A percentile compares a stretch with the other conserved stretches of the same genome.
These are phyloP conservation scores for Sialis lutaria DNA, from an alignment of 2,888 invertebrate species.

Conservation along the genomic window DNA sequence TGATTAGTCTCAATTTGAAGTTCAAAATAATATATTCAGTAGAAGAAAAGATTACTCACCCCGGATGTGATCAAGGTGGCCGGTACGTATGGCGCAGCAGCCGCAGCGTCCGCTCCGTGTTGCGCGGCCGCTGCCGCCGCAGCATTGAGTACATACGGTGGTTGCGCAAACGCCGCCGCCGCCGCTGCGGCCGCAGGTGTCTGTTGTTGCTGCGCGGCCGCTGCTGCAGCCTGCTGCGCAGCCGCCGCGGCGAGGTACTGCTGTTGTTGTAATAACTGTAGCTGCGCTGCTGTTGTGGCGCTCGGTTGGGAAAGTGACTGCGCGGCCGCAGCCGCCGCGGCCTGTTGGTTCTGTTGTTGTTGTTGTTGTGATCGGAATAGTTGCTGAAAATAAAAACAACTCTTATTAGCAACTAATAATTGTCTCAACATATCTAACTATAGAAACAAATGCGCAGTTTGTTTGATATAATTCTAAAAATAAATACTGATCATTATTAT, in stretches of 20 bases:
- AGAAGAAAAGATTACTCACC: conserved; percentile 18
- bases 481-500: no score
- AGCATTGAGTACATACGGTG: conserved; percentile 77
- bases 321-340: conserved; percentile 15
- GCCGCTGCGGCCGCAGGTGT: conserved; percentile 31
- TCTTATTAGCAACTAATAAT: background rate
- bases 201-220: conserved; percentile 19
- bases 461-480: no score
- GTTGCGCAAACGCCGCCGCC: conserved; percentile 56
- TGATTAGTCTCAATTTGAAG: no score
- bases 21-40: no score
- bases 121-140: conserved; percentile 20
- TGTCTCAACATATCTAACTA: no score
- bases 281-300: conserved; percentile 33
- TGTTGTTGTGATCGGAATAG: conserved; percentile 76
- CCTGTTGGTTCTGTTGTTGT: conserved; percentile 40
- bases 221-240: conserved; percentile 38
- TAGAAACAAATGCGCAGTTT: no score
- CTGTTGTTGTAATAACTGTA: conserved; percentile 61
- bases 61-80: conserved; percentile 64
- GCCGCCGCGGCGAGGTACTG: conserved; percentile 58
- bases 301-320: conserved; percentile 48
- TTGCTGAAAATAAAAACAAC: conserved; percentile 45
- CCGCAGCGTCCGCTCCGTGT: conserved; percentile 5
- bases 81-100: conserved; percentile 58